phyloP scores from a whole-genome alignment of 2,888 invertebrate species.

The Agrochola lychnidis region DNA sequence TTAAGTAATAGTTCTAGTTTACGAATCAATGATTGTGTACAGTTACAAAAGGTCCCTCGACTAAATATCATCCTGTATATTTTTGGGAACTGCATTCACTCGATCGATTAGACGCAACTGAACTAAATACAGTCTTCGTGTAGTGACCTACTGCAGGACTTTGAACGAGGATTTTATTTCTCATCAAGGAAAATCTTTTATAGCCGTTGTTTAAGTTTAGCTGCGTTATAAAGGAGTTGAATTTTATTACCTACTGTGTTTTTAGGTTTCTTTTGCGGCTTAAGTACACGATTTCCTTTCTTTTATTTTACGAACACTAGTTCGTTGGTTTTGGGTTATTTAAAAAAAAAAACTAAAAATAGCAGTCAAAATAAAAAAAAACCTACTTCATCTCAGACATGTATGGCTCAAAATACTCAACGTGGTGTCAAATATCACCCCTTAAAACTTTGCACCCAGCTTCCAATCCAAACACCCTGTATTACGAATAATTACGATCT shows the following conservation, averaged over 20 bases:
- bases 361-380: too few species aligned
- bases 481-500: too few species aligned
- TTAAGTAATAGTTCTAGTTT: neutral
- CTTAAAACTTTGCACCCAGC: too few species aligned
- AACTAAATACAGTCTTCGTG: constrained; percentile 72
- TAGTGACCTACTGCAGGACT: constrained; percentile 71
- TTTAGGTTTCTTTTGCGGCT: constrained; percentile 11
- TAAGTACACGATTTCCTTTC: neutral
- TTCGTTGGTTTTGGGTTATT: too few species aligned
- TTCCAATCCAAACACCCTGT: too few species aligned
- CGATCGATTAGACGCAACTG: constrained; percentile 74
- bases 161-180: constrained; percentile 47
- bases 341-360: too few species aligned
- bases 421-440: too few species aligned
- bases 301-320: neutral
- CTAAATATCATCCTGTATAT: constrained; percentile 61
- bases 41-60: neutral
- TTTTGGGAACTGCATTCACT: constrained; percentile 77
- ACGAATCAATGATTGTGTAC: neutral
- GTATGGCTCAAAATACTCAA: too few species aligned
- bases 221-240: neutral
- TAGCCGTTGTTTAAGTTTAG: constrained; percentile 8
- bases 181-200: constrained; percentile 26
- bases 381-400: too few species aligned
- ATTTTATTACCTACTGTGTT: neutral